Evolutionary conservation across 2,888 invertebrate genomes (phyloP).

Genomic region (Ctena decussata): DNA sequence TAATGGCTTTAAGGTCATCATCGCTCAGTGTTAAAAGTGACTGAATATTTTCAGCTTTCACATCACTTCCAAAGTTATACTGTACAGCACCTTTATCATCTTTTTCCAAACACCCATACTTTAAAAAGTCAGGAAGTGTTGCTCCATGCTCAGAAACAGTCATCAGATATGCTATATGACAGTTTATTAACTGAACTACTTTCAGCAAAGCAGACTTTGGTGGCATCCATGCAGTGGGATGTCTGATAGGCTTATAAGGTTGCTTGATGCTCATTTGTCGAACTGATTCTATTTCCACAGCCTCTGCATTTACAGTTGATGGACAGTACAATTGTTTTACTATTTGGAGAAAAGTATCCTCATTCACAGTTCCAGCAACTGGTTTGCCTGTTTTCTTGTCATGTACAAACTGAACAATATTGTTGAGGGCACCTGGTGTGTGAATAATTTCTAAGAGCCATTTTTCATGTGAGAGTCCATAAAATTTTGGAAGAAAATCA

Average conservation of each 20-base stretch:
- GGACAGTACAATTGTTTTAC: not conserved
- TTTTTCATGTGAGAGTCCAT: slow-evolving; percentile 29
- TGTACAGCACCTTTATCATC: not conserved
- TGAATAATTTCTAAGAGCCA: not conserved
- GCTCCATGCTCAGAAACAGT: not conserved
- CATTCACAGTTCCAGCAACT: not conserved
- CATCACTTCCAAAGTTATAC: not conserved
- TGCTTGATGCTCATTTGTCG: not conserved
- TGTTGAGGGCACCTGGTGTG: not conserved
- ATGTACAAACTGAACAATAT: not conserved
- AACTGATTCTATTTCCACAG: not conserved
- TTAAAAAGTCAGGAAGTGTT: not conserved
- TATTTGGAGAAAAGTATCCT: not conserved
- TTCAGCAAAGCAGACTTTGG: not conserved
- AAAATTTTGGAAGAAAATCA: slow-evolving; percentile 43
- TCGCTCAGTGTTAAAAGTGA: not conserved
- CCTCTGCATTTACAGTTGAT: not conserved
- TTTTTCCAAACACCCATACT: not conserved
- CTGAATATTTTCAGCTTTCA: not conserved
- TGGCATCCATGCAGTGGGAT: slow-evolving; percentile 5
- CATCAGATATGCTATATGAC: not conserved
- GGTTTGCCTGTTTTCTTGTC: not conserved
- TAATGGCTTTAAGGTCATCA: too few species aligned
- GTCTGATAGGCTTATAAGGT: not conserved
- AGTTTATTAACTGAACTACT: not conserved